Conservation (phyloP, 2,113 vertebrate genomes). For the Phasianus colchicus region DNA sequence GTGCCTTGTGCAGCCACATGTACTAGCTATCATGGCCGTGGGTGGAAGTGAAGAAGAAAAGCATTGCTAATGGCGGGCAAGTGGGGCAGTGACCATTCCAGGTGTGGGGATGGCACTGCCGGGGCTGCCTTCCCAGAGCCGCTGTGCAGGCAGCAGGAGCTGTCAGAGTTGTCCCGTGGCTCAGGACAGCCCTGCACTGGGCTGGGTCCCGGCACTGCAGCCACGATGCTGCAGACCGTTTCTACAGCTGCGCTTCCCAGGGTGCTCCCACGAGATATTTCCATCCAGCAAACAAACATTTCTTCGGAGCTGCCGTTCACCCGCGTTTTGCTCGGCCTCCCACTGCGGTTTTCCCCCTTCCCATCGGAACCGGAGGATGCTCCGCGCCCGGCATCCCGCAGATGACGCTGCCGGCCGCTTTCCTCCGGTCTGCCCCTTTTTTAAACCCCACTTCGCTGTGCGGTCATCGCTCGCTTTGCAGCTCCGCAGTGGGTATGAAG, state of each 20-base stretch:
- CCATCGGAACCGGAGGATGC: background rate
- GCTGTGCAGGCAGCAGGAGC: background rate
- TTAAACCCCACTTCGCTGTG: background rate
- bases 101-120: background rate
- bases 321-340: background rate
- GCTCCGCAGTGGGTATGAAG: background rate
- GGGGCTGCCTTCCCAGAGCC: background rate
- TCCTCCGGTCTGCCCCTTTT: background rate
- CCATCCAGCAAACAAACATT: background rate
- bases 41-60: background rate
- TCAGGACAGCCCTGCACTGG: background rate
- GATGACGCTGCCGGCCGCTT: background rate
- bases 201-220: background rate
- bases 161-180: background rate
- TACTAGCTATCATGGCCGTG: background rate
- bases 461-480: background rate
- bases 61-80: background rate
- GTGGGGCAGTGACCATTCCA: background rate
- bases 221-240: fast-evolving
- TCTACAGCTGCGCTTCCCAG: fast-evolving
- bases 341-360: background rate
- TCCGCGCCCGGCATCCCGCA: background rate
- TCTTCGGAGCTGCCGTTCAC: background rate
- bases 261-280: background rate
- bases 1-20: background rate